These are phyloP conservation scores for Muscidifurax raptorellus DNA, from an alignment of 1,140 invertebrate species.

Conservation along the genomic window DNA sequence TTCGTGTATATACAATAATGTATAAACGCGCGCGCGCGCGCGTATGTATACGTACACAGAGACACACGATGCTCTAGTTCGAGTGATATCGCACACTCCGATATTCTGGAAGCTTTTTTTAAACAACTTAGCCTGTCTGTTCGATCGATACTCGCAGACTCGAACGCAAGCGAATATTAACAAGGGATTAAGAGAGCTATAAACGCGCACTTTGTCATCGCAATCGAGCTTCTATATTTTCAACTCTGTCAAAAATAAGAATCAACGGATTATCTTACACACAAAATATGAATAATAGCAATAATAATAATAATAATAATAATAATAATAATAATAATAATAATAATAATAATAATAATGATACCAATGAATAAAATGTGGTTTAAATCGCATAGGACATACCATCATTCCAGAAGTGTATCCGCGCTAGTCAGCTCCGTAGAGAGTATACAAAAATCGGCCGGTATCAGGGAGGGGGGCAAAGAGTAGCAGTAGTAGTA, in stretches of 20 bases:
- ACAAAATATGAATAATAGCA: no score
- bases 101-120: not conserved
- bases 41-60: not conserved
- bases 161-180: not conserved
- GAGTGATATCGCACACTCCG: not conserved
- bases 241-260: no score
- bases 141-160: not conserved
- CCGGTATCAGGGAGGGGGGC: not conserved
- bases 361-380: no score
- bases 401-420: slow-evolving; percentile 72
- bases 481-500: not conserved
- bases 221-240: not conserved
- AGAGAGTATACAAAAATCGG: not conserved
- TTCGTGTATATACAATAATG: no score
- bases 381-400: slow-evolving; percentile 53
- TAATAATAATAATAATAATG: no score
- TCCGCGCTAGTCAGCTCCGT: slow-evolving; percentile 29
- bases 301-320: no score
- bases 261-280: no score
- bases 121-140: not conserved
- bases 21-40: no score
- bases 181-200: not conserved
- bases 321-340: no score
- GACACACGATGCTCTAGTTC: not conserved
- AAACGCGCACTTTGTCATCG: not conserved